A percentile compares a stretch with the other conserved stretches of the same genome.
Conservation (phyloP, 2,888 invertebrate species). For the Drosophila tripunctata region DNA sequence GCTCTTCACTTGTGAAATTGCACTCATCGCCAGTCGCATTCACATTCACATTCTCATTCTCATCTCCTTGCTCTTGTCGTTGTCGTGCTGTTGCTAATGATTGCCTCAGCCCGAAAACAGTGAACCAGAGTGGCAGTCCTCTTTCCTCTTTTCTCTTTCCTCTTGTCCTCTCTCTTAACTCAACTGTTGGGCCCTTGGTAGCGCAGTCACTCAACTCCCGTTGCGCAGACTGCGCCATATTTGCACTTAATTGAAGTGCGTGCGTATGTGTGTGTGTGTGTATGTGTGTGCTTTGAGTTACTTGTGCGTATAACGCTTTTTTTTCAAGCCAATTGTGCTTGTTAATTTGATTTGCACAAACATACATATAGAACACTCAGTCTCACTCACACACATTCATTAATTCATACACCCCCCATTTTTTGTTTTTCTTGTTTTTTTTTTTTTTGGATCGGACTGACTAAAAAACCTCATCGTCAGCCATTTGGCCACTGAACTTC, state of each 20-base stretch:
- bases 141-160: not conserved
- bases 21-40: conserved; percentile 57
- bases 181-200: not conserved
- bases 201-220: conserved; percentile 41
- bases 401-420: conserved; percentile 8
- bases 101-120: conserved; percentile 58
- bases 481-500: conserved; percentile 52
- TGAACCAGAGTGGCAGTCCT: conserved; percentile 1
- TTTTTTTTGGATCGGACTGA: not conserved
- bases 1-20: conserved; percentile 22
- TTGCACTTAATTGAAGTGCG: conserved; percentile 80
- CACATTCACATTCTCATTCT: conserved; percentile 16
- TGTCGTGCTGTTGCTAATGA: conserved; percentile 74
- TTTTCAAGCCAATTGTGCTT: conserved; percentile 76
- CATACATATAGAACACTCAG: conserved; percentile 19
- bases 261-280: conserved; percentile 28
- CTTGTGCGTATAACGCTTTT: conserved; percentile 62
- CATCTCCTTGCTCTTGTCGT: conserved; percentile 41
- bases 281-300: conserved; percentile 46
- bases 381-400: conserved; percentile 4
- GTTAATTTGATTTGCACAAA: conserved; percentile 77
- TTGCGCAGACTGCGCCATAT: conserved; percentile 75
- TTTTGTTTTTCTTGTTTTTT: not conserved
- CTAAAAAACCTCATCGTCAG: conserved; percentile 48
- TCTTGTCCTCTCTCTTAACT: not conserved